Conservation (phyloP, 2,888 invertebrate species). For the Ptychoptera albimana region DNA sequence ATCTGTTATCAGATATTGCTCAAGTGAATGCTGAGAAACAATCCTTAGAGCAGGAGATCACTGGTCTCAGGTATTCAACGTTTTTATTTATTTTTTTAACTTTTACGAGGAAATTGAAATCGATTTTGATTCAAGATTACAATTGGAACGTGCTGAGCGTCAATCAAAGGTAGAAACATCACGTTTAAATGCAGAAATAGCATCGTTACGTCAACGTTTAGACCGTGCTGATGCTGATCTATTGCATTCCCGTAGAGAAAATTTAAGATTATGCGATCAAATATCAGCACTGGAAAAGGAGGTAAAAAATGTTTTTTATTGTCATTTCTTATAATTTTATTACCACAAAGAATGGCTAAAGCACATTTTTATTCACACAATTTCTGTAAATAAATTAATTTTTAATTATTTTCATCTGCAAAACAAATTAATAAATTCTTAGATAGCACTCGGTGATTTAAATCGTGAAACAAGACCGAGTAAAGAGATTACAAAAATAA, state of each 20-base stretch:
- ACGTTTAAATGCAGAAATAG: slow-evolving; percentile 58
- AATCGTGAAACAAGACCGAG: slow-evolving; percentile 45
- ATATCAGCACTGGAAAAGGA: slow-evolving; percentile 67
- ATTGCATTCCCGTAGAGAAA: slow-evolving; percentile 64
- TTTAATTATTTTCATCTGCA: neutral
- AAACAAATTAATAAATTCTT: slow-evolving; percentile 12
- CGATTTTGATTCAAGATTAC: slow-evolving; percentile 22
- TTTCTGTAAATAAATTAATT: neutral
- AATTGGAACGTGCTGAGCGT: slow-evolving; percentile 54
- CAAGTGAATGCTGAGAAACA: slow-evolving; percentile 64
- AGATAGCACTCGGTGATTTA: slow-evolving; percentile 44
- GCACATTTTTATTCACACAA: too few relatives aligned
- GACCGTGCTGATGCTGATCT: slow-evolving; percentile 69
- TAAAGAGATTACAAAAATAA: slow-evolving; percentile 55
- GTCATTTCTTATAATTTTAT: neutral
- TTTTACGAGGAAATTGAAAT: too few relatives aligned
- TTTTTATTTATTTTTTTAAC: neutral
- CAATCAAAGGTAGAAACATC: slow-evolving; percentile 60
- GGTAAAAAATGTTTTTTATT: slow-evolving; percentile 30
- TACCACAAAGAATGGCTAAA: neutral
- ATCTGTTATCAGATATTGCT: slow-evolving; percentile 59
- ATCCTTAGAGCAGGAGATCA: slow-evolving; percentile 63
- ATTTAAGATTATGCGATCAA: slow-evolving; percentile 60
- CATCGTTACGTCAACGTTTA: slow-evolving; percentile 53
- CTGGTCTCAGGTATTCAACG: slow-evolving; percentile 37